Base-by-base conservation (phyloP, 2,888 invertebrate genomes). In the Eupithecia subfuscata region DNA sequence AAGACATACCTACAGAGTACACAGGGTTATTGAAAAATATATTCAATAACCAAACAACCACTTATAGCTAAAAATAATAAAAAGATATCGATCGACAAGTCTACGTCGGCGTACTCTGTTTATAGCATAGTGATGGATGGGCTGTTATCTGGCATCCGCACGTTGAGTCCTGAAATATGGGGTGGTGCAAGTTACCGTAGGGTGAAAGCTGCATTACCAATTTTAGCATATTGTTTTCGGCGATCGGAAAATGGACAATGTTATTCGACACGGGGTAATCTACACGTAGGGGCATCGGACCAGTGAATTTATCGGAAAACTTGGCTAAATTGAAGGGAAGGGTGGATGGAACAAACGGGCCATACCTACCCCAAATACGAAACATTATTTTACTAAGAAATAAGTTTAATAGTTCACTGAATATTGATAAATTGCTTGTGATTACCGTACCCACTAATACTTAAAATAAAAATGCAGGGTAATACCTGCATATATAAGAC, bases 101-200 rank as follows among this genome's bases (percentile, higher is more conserved):
- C 65, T 63, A 16, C 16, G 16, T 25, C 34, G 9, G 64, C 34
- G 9, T 37, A 18, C 18, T 34, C 65, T 40, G 65, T 65, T 65
- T 65, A 65, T n/a, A 65, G 9, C 18, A 34, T 34, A 34, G 37
- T 65, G 92, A 93, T 93, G 92, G 93, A 94, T 94, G 90, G 85
- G 80, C 88, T 85, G 88, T 93, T 93, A 92, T 92, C 92, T 89
- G 82, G 79, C 81, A 84, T 87, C 69, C 88, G 89, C 90, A 90
- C 88, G 88, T 85, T 84, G 84, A 84, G 82, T 85, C 85, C 82
- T 87, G 85, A 89, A 90, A 89, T 91, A 91, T 89, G 90, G 86
- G 84, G 82, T 82, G 85, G 83, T 84, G 91, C 89, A 90, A 87
- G 88, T 87, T 79, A 34, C 63, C 74, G 40, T 37, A 56, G 56